A percentile compares a stretch with the other conserved stretches of the same genome.
Conservation (phyloP, 2,797 vertebrate species). For the Alectoris magna region DNA sequence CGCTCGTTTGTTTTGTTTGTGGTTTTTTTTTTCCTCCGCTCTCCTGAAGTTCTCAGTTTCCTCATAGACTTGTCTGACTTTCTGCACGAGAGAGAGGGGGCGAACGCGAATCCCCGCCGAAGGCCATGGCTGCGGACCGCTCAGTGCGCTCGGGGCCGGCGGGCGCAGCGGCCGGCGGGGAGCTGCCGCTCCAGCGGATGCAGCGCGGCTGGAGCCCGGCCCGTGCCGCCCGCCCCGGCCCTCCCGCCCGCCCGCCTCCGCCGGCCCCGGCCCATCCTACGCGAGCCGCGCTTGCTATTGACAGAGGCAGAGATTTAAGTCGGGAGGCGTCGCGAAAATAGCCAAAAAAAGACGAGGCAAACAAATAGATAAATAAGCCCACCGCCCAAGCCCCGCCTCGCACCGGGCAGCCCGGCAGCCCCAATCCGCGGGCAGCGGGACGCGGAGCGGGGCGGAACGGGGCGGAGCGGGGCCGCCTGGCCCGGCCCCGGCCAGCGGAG, state of each 20-base stretch:
- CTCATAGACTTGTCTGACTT: background rate
- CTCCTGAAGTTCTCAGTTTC: constrained; percentile 1
- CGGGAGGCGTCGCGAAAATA: background rate
- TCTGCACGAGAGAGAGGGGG: background rate
- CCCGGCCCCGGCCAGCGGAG: background rate
- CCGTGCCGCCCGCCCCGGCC: background rate
- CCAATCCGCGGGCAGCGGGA: constrained; percentile 27
- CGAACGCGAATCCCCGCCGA: background rate
- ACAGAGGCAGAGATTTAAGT: background rate
- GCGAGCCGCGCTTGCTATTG: background rate
- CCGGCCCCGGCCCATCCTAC: background rate
- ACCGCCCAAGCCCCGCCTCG: background rate
- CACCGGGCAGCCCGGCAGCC: background rate
- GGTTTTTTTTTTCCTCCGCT: background rate
- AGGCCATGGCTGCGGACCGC: background rate
- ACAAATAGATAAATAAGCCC: constrained; percentile 19
- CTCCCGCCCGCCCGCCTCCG: background rate
- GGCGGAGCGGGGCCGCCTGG: background rate
- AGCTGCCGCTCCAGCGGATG: background rate
- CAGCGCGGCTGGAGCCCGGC: background rate
- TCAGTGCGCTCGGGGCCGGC: background rate
- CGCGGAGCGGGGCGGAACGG: background rate
- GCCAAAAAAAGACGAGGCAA: background rate
- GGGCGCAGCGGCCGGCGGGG: background rate
- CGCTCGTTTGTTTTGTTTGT: background rate